phyloP scores from a whole-genome alignment of 2,797 vertebrate species.

The Distichodus sexfasciatus region DNA sequence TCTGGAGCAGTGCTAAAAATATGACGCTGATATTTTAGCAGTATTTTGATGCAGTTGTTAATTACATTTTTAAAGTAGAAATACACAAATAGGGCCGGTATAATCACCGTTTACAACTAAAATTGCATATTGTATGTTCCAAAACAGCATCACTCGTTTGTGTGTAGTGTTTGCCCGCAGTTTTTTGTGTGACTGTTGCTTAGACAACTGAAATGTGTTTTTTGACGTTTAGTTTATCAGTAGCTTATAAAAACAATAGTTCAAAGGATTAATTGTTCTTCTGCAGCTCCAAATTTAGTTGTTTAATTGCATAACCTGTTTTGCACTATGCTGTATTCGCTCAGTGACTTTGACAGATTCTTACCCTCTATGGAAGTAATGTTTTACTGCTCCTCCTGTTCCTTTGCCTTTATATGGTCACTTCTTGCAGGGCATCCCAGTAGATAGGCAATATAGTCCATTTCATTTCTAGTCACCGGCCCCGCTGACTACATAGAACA shows the following conservation, averaged over 20 bases:
- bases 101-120: too few species aligned
- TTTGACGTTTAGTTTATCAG: neutral
- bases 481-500: slow-evolving; percentile 1
- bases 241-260: neutral
- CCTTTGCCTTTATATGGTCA: slow-evolving; percentile 56
- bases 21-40: too few species aligned
- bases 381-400: slow-evolving; percentile 44
- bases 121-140: too few species aligned
- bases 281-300: neutral
- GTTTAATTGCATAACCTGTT: slow-evolving; percentile 24
- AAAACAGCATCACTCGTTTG: neutral
- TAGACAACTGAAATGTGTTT: neutral
- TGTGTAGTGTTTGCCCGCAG: neutral
- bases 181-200: neutral
- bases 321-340: slow-evolving; percentile 11
- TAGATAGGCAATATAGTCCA: slow-evolving; percentile 25
- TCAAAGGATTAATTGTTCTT: neutral
- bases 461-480: slow-evolving; percentile 43
- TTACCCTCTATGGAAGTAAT: slow-evolving; percentile 51
- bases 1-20: too few species aligned
- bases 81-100: too few species aligned
- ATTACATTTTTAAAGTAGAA: too few species aligned
- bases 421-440: slow-evolving; percentile 23
- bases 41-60: too few species aligned
- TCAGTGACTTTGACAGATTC: slow-evolving; percentile 29